Percentiles rank a stretch among this genome's conserved stretches.
Conservation (phyloP, 2,113 vertebrate genomes). For the Dipodomys stephensi region DNA sequence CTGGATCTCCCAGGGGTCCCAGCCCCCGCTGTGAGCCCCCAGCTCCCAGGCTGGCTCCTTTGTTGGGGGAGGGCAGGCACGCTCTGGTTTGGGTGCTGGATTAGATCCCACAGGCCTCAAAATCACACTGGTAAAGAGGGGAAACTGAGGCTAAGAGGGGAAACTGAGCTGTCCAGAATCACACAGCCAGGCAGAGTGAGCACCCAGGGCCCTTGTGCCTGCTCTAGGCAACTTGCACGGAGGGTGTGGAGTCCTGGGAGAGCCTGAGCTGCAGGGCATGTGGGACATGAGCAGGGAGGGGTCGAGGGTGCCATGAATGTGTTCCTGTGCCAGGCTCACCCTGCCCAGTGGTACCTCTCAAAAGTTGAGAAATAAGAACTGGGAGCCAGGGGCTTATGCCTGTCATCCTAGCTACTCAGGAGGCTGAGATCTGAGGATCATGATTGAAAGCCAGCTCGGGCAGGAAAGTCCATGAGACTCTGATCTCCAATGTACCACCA, state of each 20-base stretch:
- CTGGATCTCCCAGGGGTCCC: not conserved
- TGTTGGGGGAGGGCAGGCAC: not conserved
- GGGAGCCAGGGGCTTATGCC: too few species aligned
- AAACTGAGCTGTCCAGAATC: not conserved
- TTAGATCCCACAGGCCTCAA: not conserved
- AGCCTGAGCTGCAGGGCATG: not conserved
- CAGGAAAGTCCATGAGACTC: too few species aligned
- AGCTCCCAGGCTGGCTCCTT: not conserved
- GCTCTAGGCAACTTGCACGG: not conserved
- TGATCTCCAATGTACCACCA: too few species aligned
- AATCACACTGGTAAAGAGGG: not conserved
- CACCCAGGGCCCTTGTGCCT: not conserved
- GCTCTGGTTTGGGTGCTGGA: not conserved
- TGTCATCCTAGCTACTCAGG: too few species aligned
- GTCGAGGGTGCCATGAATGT: not conserved
- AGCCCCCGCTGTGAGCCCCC: not conserved
- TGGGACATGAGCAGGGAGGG: not conserved
- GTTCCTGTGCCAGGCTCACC: not conserved
- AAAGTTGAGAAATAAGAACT: not conserved
- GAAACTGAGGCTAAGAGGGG: slow-evolving; percentile 25
- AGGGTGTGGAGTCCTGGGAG: too few species aligned
- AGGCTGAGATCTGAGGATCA: too few species aligned
- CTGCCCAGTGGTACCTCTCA: not conserved
- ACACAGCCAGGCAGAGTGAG: not conserved
- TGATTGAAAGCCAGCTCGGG: too few species aligned